Base-by-base conservation (phyloP, 2,113 vertebrate genomes). In the Carlito syrichta region DNA sequence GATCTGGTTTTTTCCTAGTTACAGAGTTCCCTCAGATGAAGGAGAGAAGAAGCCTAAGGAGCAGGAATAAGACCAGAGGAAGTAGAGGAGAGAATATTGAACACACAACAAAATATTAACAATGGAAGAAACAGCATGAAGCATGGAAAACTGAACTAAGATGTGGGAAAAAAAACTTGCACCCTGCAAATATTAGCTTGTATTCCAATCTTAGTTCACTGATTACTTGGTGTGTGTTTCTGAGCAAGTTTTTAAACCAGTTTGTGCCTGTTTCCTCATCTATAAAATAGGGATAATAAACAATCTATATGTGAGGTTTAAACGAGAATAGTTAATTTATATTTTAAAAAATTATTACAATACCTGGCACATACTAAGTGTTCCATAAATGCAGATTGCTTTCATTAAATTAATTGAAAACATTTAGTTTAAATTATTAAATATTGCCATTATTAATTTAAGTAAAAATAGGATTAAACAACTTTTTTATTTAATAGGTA, bases 351-450 rank as follows among this genome's bases (percentile, higher is more conserved):
- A 19, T 76, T 68, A n/a, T 52, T 60, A 62, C 10, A 82, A 4
- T 9, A 81, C 11, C 19, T 48, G 56, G 25, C 6, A 81, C n/a
- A 50, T 7, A 56, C 3, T 8, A 66, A 40, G 8, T 62, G 20
- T 81, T 84, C 54, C 22, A n/a, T 78, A 88, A 73, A 84, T 52
- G 60, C 40, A 77, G 22, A n/a, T 56, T 30, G 23, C 10, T 66
- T 88, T 88, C n/a, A 87, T 63, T 63, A 93, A 81, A 60, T 69
- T n/a, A 81, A 43, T 90, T 90, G 38, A 56, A 93, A 68, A 30
- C 6, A 54, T 35, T 91, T 86, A 86, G 23, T 45, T 87, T 85
- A 88, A 84, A 83, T 13, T 32, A 56, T 92, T 82, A 96, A 78
- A 58, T 85, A 71, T 58, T 82, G 38, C 43, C 60, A 58, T 78